A percentile compares a stretch with the other conserved stretches of the same genome.
phyloP scores from a whole-genome alignment of 2,113 vertebrate species.

The Colistium nudipinnis region DNA sequence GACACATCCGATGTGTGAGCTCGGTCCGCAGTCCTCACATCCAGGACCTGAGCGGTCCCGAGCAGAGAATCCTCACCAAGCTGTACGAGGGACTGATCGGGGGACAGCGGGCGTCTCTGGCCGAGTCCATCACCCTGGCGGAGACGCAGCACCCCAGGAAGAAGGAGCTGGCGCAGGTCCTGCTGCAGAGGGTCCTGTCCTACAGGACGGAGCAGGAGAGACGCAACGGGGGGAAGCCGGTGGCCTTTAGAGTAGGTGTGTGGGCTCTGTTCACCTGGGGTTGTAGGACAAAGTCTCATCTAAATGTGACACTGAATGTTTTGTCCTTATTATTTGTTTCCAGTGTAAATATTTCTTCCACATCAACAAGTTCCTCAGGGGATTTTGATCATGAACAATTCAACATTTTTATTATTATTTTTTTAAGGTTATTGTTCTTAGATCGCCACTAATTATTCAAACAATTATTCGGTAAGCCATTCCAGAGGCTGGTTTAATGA shows the following conservation, averaged over 20 bases:
- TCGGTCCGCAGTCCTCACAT: constrained; percentile 68
- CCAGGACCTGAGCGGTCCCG: constrained; percentile 81
- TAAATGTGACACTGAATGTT: background rate
- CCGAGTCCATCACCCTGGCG: constrained; percentile 94
- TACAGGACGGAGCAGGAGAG: constrained; percentile 87
- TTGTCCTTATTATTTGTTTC: no score
- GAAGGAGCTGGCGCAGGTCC: constrained; percentile 91
- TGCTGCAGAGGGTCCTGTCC: constrained; percentile 91
- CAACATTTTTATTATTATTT: no score
- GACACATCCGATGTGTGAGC: constrained; percentile 65
- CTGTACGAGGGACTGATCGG: constrained; percentile 87
- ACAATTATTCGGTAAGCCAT: no score
- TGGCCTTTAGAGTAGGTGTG: constrained; percentile 95
- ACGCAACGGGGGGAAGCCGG: constrained; percentile 86
- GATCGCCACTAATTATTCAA: no score
- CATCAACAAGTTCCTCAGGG: no score
- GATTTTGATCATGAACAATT: no score
- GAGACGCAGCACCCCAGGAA: constrained; percentile 93
- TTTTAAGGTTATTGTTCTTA: no score
- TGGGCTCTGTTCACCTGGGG: constrained; percentile 16
- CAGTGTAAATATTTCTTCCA: no score
- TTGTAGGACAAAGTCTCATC: background rate
- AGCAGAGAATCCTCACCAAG: constrained; percentile 85
- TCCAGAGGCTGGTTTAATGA: no score
- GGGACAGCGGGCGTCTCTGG: constrained; percentile 90